Evolutionary conservation across 1,140 invertebrate genomes (phyloP).

Genomic region (Papilio xuthus): DNA sequence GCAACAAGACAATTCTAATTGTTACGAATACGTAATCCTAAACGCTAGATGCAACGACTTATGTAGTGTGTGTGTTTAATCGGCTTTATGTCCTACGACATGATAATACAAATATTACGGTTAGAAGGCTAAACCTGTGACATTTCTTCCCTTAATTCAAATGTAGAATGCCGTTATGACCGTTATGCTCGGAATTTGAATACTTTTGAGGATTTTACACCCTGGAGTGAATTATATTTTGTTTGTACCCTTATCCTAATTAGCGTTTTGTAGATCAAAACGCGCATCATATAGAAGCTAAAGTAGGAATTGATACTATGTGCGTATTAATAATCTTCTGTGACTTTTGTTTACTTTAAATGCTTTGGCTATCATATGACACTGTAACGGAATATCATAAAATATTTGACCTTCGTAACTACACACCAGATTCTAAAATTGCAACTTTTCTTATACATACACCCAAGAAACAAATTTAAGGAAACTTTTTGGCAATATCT

Average conservation of each 20-base stretch:
- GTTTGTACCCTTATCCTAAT: too few relatives aligned
- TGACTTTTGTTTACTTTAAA: too few relatives aligned
- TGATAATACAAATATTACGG: background rate
- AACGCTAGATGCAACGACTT: slow-evolving; percentile 11
- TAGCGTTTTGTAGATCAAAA: background rate
- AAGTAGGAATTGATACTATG: background rate
- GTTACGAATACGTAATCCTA: slow-evolving; percentile 11
- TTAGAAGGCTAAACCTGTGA: background rate
- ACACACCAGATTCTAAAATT: background rate
- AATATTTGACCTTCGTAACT: background rate
- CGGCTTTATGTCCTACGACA: background rate
- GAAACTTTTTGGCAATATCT: background rate
- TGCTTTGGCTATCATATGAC: too few relatives aligned
- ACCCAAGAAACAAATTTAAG: background rate
- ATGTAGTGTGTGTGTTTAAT: slow-evolving; percentile 13
- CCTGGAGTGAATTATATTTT: too few relatives aligned
- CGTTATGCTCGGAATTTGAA: too few relatives aligned
- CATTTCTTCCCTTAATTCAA: background rate
- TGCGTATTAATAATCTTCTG: too few relatives aligned
- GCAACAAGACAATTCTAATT: slow-evolving; percentile 1
- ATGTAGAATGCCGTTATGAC: background rate
- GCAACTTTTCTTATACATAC: background rate
- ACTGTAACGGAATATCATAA: too few relatives aligned
- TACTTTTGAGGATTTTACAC: too few relatives aligned
- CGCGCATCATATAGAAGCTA: background rate